These are phyloP conservation scores for Steinernema feltiae DNA, from an alignment of 1,140 invertebrate genomes.

Conservation along the genomic window DNA sequence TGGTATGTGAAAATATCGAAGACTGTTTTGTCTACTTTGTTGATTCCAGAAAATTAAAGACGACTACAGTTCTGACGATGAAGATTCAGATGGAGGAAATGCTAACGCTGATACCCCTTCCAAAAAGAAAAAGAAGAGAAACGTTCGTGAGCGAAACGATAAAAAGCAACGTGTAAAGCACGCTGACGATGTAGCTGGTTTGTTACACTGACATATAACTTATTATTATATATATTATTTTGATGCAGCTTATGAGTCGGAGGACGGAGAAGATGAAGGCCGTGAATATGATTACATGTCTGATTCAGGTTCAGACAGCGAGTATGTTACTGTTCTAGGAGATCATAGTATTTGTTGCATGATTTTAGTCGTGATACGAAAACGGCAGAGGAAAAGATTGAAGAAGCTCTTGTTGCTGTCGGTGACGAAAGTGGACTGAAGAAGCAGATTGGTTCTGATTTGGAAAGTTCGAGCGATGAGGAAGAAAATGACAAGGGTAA, in stretches of 20 bases:
- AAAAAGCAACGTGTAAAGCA: constrained; percentile 51
- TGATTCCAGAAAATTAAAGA: constrained; percentile 56
- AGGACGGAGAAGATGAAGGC: constrained; percentile 57
- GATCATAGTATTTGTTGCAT: not conserved
- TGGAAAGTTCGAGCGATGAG: constrained; percentile 27
- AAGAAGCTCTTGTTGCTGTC: constrained; percentile 51
- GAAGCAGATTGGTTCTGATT: constrained; percentile 39
- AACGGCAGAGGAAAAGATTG: constrained; percentile 46
- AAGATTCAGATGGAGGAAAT: constrained; percentile 41
- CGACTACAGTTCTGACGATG: constrained; percentile 42
- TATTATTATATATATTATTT: constrained; percentile 15
- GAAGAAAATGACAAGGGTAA: constrained; percentile 31
- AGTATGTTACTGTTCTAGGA: constrained; percentile 39
- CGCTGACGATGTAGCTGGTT: constrained; percentile 54
- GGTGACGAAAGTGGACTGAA: constrained; percentile 50
- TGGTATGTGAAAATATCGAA: not conserved
- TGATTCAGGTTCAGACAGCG: constrained; percentile 55
- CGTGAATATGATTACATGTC: constrained; percentile 57
- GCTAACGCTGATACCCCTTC: constrained; percentile 30
- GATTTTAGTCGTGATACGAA: not conserved
- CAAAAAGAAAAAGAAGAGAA: constrained; percentile 39
- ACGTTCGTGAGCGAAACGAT: constrained; percentile 34
- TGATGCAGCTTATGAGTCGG: constrained; percentile 54
- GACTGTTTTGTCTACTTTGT: not conserved
- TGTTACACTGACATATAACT: constrained; percentile 16